Conservation (phyloP, 2,797 vertebrate genomes). For the Enteromius trimaculatus region DNA sequence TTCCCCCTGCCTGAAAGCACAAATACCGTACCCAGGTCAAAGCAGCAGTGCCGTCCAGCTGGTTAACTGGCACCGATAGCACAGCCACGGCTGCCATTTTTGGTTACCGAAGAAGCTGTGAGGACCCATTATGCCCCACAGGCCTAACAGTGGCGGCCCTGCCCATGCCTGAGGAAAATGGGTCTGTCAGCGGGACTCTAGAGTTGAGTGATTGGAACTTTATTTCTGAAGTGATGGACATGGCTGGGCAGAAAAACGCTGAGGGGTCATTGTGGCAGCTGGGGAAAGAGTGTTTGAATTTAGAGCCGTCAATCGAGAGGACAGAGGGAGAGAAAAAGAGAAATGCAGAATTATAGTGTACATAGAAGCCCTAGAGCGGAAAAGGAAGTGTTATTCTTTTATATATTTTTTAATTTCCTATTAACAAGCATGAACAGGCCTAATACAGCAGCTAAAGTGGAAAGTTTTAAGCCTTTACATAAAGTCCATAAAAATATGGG, state of each 20-base stretch:
- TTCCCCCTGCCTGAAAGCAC: slow-evolving; percentile 33
- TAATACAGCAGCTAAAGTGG: slow-evolving; percentile 9
- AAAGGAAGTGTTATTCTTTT: background rate
- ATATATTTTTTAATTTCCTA: background rate
- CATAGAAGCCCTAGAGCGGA: background rate
- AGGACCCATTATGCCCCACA: slow-evolving; percentile 61
- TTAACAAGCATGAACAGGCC: slow-evolving; percentile 7
- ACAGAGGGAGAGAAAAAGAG: background rate
- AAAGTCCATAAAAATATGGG: background rate
- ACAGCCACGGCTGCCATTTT: slow-evolving; percentile 58
- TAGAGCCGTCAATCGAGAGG: slow-evolving; percentile 19
- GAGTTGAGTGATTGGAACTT: slow-evolving; percentile 55
- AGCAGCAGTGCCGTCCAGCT: slow-evolving; percentile 68
- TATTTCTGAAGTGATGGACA: slow-evolving; percentile 49
- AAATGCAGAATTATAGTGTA: slow-evolving; percentile 29
- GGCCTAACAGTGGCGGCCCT: slow-evolving; percentile 50
- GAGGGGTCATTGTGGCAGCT: slow-evolving; percentile 22
- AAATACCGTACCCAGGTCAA: slow-evolving; percentile 36
- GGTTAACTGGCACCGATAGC: slow-evolving; percentile 67
- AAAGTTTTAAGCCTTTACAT: background rate
- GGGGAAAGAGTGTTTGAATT: slow-evolving; percentile 35
- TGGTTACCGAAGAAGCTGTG: slow-evolving; percentile 54
- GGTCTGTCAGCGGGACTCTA: slow-evolving; percentile 56
- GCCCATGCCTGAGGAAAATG: slow-evolving; percentile 58
- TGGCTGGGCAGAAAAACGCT: slow-evolving; percentile 38